Evolutionary conservation across 92 coral and sea anemone species (phyloP).

Genomic region (Parazoanthus swiftii): DNA sequence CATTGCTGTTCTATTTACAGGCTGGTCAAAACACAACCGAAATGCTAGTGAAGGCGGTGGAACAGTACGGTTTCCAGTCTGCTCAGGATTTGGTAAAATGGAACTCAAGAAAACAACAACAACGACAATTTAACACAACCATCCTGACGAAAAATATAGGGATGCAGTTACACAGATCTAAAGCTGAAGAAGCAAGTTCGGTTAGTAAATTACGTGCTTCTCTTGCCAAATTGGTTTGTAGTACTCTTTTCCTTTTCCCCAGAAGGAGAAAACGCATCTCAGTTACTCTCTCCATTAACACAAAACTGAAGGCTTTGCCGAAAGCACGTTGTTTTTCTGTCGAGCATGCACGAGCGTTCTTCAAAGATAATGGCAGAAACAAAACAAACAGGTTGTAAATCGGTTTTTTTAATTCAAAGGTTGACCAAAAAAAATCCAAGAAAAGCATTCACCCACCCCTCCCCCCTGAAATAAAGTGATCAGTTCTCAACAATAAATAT

Average conservation of each 20-base stretch:
- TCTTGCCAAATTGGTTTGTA: not conserved
- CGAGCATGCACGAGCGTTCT: too few relatives aligned
- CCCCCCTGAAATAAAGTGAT: not conserved
- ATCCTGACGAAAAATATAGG: conserved; percentile 6
- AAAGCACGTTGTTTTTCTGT: too few relatives aligned
- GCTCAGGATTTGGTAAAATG: not conserved
- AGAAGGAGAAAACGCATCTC: too few relatives aligned
- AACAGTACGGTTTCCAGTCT: conserved; percentile 10
- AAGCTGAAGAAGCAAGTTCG: not conserved
- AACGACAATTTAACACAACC: not conserved
- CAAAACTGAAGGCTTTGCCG: too few relatives aligned
- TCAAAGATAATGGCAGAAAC: too few relatives aligned
- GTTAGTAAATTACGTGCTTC: not conserved
- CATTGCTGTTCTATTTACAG: not conserved
- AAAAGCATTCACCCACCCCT: not conserved
- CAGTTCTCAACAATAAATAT: too few relatives aligned
- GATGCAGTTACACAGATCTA: not conserved
- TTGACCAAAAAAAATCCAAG: too few relatives aligned
- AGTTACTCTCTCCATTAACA: too few relatives aligned
- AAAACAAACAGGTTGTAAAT: too few relatives aligned
- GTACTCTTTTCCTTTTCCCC: not conserved
- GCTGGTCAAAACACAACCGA: not conserved
- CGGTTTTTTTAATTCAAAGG: too few relatives aligned
- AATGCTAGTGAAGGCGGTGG: not conserved
- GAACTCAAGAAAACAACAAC: not conserved